Percentiles rank a stretch among this genome's conserved stretches.
phyloP scores from a whole-genome alignment of 2,888 invertebrate species.

The Venusia cambrica region DNA sequence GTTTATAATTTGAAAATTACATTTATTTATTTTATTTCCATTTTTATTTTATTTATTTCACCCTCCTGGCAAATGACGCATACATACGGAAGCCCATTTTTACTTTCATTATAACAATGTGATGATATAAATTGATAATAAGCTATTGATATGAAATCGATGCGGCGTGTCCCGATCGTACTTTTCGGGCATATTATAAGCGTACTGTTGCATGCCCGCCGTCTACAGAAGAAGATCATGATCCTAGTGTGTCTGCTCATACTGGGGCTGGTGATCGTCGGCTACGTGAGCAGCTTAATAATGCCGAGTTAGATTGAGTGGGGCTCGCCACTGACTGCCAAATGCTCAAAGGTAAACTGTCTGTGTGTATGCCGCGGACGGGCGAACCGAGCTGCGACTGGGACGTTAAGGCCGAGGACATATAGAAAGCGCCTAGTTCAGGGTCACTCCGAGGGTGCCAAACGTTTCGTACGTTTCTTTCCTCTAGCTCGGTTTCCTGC shows the following conservation, averaged over 20 bases:
- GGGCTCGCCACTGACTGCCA: slow-evolving; percentile 45
- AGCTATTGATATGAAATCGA: slow-evolving; percentile 38
- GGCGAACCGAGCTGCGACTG: slow-evolving; percentile 33
- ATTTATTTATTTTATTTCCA: slow-evolving; percentile 76
- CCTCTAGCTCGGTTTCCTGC: too few species aligned
- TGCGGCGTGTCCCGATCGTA: slow-evolving; percentile 33
- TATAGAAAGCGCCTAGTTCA: too few species aligned
- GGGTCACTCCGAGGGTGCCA: too few species aligned
- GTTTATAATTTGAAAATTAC: slow-evolving; percentile 67
- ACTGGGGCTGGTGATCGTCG: slow-evolving; percentile 89
- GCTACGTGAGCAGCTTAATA: slow-evolving; percentile 84
- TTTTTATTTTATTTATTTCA: slow-evolving; percentile 52
- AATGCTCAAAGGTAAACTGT: slow-evolving; percentile 69
- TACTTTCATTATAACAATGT: slow-evolving; percentile 14
- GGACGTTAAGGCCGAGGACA: slow-evolving; percentile 11
- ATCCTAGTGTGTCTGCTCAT: slow-evolving; percentile 94
- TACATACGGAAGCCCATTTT: slow-evolving; percentile 42
- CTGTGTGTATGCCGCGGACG: slow-evolving; percentile 40
- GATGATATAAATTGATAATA: slow-evolving; percentile 25
- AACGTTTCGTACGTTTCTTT: too few species aligned
- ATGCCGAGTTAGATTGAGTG: slow-evolving; percentile 65
- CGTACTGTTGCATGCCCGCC: slow-evolving; percentile 74
- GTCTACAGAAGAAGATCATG: slow-evolving; percentile 93
- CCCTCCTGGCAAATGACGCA: slow-evolving; percentile 70
- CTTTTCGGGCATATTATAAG: slow-evolving; percentile 55